Conservation (phyloP, 37 sponge, comb jelly and placozoan species). For the Ephydatia muelleri region DNA sequence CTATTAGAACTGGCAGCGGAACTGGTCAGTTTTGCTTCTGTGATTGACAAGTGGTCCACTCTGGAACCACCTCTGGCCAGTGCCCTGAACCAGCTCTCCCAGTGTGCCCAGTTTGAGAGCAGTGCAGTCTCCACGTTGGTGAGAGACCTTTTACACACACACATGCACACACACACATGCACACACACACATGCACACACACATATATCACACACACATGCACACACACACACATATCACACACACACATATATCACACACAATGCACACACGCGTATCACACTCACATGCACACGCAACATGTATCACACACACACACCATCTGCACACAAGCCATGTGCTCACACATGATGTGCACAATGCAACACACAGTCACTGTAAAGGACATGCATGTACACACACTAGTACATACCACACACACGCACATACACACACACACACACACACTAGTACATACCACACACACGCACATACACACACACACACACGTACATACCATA, state of each 20-base stretch:
- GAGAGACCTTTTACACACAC: too few relatives aligned
- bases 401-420: not conserved
- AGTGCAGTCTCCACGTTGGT: too few relatives aligned
- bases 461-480: not conserved
- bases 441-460: not conserved
- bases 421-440: too few relatives aligned
- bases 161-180: too few relatives aligned
- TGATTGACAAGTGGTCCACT: slow-evolving; percentile 51
- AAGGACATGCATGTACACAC: not conserved
- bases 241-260: not conserved
- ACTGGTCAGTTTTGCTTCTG: slow-evolving; percentile 33
- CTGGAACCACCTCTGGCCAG: slow-evolving; percentile 31
- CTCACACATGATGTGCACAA: not conserved
- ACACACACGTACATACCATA: not conserved
- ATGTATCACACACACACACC: slow-evolving; percentile 3
- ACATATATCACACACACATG: not conserved
- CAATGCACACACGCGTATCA: not conserved
- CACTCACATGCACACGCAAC: not conserved
- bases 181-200: not conserved
- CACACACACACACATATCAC: slow-evolving; percentile 3
- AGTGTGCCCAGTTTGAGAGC: too few relatives aligned
- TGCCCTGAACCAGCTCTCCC: slow-evolving; percentile 38
- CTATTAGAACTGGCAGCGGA: not conserved
- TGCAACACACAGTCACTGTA: not conserved
- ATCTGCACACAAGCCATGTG: not conserved